Conservation (phyloP, 2,888 invertebrate genomes). For the Eudasyphora cyanicolor region DNA sequence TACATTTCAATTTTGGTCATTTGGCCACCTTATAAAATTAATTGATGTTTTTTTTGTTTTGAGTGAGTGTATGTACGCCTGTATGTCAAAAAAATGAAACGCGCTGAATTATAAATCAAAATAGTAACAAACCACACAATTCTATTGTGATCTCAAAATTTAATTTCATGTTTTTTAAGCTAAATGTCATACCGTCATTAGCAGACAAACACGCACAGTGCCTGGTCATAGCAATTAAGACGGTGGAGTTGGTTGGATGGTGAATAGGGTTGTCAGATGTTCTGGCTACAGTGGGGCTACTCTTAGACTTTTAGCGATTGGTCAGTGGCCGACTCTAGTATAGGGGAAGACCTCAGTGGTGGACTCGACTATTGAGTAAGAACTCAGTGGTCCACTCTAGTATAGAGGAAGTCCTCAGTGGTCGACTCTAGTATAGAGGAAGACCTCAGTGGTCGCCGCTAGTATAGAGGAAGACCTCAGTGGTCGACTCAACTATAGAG, state of each 20-base stretch:
- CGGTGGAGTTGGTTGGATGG: no score
- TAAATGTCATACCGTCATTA: neutral
- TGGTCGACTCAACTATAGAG: no score
- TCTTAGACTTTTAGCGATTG: neutral
- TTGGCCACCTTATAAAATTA: constrained; percentile 6
- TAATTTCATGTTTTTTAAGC: constrained; percentile 14
- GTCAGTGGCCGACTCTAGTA: no score
- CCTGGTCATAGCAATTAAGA: neutral
- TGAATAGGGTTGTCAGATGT: no score
- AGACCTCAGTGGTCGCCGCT: no score
- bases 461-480: no score
- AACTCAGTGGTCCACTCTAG: no score
- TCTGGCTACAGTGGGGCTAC: neutral
- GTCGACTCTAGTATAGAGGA: no score
- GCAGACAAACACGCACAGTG: neutral
- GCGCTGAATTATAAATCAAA: neutral
- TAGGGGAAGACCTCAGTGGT: no score
- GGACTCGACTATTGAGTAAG: no score
- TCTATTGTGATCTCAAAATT: neutral
- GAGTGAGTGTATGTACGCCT: no score
- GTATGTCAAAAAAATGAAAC: neutral
- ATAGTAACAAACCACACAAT: neutral
- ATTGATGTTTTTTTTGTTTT: neutral
- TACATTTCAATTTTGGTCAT: neutral
- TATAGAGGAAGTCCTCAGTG: no score